Evolutionary conservation across 2,797 vertebrate genomes (phyloP).

Genomic region (Ceyx erithaca): DNA sequence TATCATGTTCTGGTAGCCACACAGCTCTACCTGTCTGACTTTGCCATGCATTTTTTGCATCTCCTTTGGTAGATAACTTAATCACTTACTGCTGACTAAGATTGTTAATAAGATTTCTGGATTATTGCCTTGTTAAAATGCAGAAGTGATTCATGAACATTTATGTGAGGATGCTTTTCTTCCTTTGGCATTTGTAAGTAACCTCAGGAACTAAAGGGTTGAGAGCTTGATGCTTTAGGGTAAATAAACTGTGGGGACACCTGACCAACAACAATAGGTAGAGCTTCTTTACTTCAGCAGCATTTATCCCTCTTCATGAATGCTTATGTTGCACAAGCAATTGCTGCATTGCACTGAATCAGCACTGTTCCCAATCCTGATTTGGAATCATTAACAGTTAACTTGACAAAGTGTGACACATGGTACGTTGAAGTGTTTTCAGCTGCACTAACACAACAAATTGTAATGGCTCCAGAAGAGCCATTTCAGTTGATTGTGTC

Average conservation of each 20-base stretch:
- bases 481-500: conserved; percentile 39
- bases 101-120: not conserved
- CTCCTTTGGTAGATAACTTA: not conserved
- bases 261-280: not conserved
- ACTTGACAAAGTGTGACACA: conserved; percentile 59
- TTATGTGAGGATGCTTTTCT: not conserved
- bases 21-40: not conserved
- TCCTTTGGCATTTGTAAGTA: not conserved
- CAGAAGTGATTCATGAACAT: not conserved
- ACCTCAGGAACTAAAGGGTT: not conserved
- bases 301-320: not conserved
- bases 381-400: conserved; percentile 65
- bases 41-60: not conserved
- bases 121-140: not conserved
- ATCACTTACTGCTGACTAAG: not conserved
- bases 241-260: not conserved
- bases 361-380: conserved; percentile 68
- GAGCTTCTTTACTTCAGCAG: conserved; percentile 9
- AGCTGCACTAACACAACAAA: conserved; percentile 60
- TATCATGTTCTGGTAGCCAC: not conserved
- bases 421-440: conserved; percentile 55
- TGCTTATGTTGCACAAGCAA: conserved; percentile 58
- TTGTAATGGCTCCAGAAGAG: conserved; percentile 58
- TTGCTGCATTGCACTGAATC: conserved; percentile 54
- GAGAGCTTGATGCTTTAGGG: not conserved